A percentile compares a stretch with the other conserved stretches of the same genome.
These are phyloP conservation scores for Nanorana parkeri DNA, from an alignment of 2,113 vertebrate species.

Conservation along the genomic window DNA sequence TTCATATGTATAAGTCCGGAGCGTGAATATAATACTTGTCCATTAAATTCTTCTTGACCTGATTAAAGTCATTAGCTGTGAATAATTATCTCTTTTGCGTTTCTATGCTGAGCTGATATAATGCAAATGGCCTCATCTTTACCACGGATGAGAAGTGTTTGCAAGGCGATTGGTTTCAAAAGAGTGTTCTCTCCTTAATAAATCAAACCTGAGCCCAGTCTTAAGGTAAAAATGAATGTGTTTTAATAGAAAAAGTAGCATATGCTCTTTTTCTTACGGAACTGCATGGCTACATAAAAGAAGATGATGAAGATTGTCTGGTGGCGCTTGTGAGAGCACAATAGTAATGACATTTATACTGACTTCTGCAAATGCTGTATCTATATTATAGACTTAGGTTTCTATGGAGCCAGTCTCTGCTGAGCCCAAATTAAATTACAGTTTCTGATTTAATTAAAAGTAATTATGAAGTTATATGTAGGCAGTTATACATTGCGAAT, in stretches of 20 bases:
- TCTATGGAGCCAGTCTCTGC: neutral
- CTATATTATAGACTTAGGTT: neutral
- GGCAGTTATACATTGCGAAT: neutral
- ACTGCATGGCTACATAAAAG: constrained; percentile 52
- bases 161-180: constrained; percentile 54
- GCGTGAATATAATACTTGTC: constrained; percentile 69
- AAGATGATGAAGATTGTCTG: constrained; percentile 29
- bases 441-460: constrained; percentile 1
- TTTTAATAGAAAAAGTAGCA: constrained; percentile 52
- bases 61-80: constrained; percentile 71
- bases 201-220: constrained; percentile 32
- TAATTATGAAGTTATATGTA: neutral
- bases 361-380: constrained; percentile 12
- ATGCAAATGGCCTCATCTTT: constrained; percentile 48
- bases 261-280: constrained; percentile 48
- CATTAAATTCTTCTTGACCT: constrained; percentile 72
- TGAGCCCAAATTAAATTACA: constrained; percentile 10
- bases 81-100: constrained; percentile 67
- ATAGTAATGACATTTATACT: constrained; percentile 1
- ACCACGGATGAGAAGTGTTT: constrained; percentile 61
- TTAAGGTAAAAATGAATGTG: constrained; percentile 56
- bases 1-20: constrained; percentile 72
- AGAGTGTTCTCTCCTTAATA: constrained; percentile 50
- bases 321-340: neutral
- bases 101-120: constrained; percentile 59